Base-by-base conservation (phyloP, 2,888 invertebrate species). In the Drosophila mercatorum region DNA sequence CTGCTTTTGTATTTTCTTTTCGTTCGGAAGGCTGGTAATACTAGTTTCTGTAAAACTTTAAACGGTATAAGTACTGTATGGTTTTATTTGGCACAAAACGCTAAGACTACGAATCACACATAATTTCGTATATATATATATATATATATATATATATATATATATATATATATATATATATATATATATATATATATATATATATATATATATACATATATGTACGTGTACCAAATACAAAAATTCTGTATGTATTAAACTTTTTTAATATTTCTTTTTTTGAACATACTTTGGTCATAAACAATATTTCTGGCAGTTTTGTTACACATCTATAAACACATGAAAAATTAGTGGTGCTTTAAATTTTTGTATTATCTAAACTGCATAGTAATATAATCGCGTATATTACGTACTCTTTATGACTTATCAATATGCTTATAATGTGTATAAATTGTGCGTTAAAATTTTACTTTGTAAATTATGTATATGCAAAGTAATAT, bases 1-100 rank as follows among this genome's bases (percentile, higher is more conserved):
- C 65, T 76, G 60, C 73, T 76, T 77, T 78, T 65, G 69, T 73
- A 65, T 73, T 66, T 62, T 78, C 62, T 57, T 34, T 77, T 73
- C 65, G 57, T 69, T 73, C 65, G 65, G 52, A 66, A 77, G 63
- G 58, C 66, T 73, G 49, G 44, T 60, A 70, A 38, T 77, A 63
- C 59, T 63, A 62, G 38, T 63, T 66, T 72, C 58, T 41, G 44
- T 36, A 62, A 62, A 72, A 55, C 51, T 56, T 51, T 49, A 72
- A 28, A 46, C 59, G 47, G 62, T 46, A 17, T 65, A 64, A 56
- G 61, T 69, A 61, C 11, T 52, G 40, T 55, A 46, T 31, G 34
- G 47, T 62, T 47, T 60, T 60, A 22, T 22, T 14, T 38, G 22
- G 49, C 53, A 57, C 43, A 12, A 71, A 46, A 66, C 58, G 43